Conservation (phyloP, 2,113 vertebrate genomes). For the Addax nasomaculatus region DNA sequence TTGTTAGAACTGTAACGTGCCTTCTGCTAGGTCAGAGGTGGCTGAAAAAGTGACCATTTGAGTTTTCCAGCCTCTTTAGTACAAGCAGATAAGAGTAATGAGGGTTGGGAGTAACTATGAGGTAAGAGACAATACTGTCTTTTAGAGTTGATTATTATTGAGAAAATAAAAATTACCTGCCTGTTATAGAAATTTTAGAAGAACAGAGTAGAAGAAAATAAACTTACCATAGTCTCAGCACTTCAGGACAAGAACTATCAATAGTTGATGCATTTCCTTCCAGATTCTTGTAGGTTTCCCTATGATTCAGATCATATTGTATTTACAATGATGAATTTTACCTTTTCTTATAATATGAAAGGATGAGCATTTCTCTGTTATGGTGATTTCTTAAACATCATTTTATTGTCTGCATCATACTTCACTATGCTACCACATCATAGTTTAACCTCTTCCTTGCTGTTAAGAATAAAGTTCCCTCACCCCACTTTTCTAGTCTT, state of each 20-base stretch:
- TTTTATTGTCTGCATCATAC: not conserved
- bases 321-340: not conserved
- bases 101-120: not conserved
- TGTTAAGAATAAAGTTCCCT: not conserved
- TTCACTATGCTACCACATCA: not conserved
- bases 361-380: not conserved
- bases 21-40: not conserved
- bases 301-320: not conserved
- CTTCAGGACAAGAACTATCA: not conserved
- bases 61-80: not conserved
- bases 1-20: not conserved
- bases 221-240: not conserved
- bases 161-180: not conserved
- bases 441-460: not conserved
- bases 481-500: not conserved
- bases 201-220: not conserved
- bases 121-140: not conserved
- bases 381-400: not conserved
- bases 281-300: not conserved
- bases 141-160: not conserved
- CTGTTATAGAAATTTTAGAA: not conserved
- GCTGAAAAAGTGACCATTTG: not conserved
- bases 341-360: not conserved
- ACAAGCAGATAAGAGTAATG: not conserved
- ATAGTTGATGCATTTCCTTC: not conserved